Conservation (phyloP, 2,888 invertebrate species). For the Lasius platythorax region DNA sequence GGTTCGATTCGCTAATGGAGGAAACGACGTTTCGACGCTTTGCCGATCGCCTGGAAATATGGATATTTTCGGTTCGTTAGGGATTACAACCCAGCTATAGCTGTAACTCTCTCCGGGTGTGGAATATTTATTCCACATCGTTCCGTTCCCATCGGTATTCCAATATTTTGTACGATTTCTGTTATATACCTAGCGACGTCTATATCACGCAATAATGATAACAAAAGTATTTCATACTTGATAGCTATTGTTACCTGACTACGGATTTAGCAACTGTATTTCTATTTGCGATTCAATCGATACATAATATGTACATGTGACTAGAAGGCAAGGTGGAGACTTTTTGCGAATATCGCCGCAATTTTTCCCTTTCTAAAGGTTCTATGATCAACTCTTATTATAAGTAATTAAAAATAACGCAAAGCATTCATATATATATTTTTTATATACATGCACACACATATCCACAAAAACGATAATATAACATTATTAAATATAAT, state of each 20-base stretch:
- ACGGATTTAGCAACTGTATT: conserved; percentile 28
- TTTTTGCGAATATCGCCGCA: background rate
- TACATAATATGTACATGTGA: conserved; percentile 19
- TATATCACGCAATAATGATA: conserved; percentile 23
- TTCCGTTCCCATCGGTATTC: conserved; percentile 3
- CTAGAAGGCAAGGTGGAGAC: background rate
- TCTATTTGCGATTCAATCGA: conserved; percentile 34
- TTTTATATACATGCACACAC: background rate
- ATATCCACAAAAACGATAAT: background rate
- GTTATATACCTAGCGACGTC: background rate
- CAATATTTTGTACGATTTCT: conserved; percentile 24
- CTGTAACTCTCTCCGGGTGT: conserved; percentile 8
- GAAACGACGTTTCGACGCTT: conserved; percentile 37
- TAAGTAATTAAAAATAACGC: background rate
- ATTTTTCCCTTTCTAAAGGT: conserved; percentile 9
- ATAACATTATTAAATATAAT: background rate
- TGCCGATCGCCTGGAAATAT: conserved; percentile 33
- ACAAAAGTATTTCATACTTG: conserved; percentile 35
- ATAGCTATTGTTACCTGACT: conserved; percentile 35
- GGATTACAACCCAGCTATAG: conserved; percentile 22
- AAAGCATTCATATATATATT: no score
- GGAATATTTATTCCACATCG: conserved; percentile 42
- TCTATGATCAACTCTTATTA: conserved; percentile 2
- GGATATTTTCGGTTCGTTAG: conserved; percentile 51
- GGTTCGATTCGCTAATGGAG: conserved; percentile 43